phyloP scores from a whole-genome alignment of 2,888 invertebrate genomes.

The Hydrotaea cyrtoneurina region DNA sequence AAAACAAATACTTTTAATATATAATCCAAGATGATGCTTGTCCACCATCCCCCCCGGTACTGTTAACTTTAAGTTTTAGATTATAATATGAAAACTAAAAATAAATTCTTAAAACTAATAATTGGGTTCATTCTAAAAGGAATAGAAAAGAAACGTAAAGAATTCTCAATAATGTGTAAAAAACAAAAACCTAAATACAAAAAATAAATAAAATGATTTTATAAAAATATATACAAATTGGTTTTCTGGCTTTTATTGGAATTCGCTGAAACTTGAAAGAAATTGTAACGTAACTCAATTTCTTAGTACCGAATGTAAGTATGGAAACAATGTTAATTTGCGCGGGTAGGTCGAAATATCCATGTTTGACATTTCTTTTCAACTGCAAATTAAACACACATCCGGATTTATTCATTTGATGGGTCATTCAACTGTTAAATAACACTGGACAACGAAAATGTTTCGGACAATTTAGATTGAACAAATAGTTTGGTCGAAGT shows the following conservation, averaged over 20 bases:
- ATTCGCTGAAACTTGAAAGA: too few relatives aligned
- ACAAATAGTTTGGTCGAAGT: too few relatives aligned
- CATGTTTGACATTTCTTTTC: too few relatives aligned
- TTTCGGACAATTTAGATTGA: too few relatives aligned
- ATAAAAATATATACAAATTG: slow-evolving; percentile 27
- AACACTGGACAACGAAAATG: too few relatives aligned
- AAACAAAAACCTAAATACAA: not conserved
- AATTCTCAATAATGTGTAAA: slow-evolving; percentile 33
- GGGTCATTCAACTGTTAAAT: too few relatives aligned
- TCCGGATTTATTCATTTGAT: too few relatives aligned
- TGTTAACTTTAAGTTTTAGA: slow-evolving; percentile 65
- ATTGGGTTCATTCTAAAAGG: not conserved
- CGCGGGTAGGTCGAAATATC: too few relatives aligned
- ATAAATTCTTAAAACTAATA: not conserved
- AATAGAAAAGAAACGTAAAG: slow-evolving; percentile 20
- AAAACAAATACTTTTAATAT: slow-evolving; percentile 29
- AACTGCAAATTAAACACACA: too few relatives aligned
- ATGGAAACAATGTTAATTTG: too few relatives aligned
- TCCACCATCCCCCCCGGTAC: slow-evolving; percentile 55
- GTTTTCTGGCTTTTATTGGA: not conserved
- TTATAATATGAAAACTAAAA: slow-evolving; percentile 33
- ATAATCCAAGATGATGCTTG: slow-evolving; percentile 36
- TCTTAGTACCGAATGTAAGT: too few relatives aligned
- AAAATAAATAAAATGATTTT: slow-evolving; percentile 36
- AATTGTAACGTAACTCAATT: too few relatives aligned